A percentile compares a stretch with the other conserved stretches of the same genome.
phyloP scores from a whole-genome alignment of 92 coral and sea anemone genomes.

The Phymanthus crucifer region DNA sequence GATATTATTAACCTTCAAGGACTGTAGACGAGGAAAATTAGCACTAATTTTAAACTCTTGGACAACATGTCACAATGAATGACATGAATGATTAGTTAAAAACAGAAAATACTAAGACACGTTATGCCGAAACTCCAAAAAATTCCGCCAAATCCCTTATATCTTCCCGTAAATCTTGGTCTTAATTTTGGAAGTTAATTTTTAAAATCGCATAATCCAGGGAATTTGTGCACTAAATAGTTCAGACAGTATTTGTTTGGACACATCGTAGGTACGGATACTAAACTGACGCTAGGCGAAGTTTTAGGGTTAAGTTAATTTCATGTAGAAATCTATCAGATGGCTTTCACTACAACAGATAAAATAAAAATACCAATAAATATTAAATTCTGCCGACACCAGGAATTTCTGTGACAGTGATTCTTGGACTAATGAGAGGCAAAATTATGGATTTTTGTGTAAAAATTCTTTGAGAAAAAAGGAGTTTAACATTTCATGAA shows the following conservation, averaged over 20 bases:
- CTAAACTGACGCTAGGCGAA: not conserved
- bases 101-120: too few relatives aligned
- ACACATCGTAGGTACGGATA: not conserved
- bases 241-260: not conserved
- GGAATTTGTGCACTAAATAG: not conserved
- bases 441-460: not conserved
- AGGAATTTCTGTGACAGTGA: not conserved
- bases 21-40: not conserved
- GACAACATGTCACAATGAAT: not conserved
- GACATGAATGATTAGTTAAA: not conserved
- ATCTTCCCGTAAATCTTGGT: not conserved
- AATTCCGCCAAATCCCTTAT: not conserved
- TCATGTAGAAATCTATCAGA: not conserved
- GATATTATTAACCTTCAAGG: not conserved
- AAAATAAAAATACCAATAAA: not conserved
- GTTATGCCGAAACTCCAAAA: not conserved
- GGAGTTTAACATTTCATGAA: not conserved
- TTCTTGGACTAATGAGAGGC: not conserved
- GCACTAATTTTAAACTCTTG: not conserved
- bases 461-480: not conserved
- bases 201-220: not conserved
- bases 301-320: not conserved
- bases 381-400: not conserved
- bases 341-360: not conserved
- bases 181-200: constrained; percentile 5